Evolutionary conservation across 1,140 invertebrate genomes (phyloP).

Genomic region (Trachymyrmex septentrionalis): DNA sequence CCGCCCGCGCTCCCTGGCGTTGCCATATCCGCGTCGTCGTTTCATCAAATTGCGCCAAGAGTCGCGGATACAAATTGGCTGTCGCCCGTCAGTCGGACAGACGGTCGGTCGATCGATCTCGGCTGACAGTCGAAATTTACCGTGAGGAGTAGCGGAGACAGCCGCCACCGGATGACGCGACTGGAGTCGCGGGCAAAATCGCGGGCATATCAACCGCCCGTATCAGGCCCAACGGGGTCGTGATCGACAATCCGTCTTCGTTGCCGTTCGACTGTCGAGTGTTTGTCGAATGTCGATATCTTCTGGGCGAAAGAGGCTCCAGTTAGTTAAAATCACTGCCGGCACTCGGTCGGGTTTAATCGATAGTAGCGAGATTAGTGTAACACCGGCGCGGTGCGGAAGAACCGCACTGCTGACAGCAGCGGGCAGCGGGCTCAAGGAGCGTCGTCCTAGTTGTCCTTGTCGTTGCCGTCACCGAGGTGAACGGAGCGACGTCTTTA

Average conservation of each 20-base stretch:
- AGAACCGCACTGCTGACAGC: constrained; percentile 42
- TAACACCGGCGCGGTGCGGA: constrained; percentile 68
- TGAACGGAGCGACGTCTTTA: constrained; percentile 18
- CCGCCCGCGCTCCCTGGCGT: not conserved
- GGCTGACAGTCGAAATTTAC: constrained; percentile 62
- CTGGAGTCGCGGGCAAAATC: constrained; percentile 27
- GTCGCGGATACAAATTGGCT: not conserved
- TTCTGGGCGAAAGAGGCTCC: not conserved
- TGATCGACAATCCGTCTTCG: not conserved
- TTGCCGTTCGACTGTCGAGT: not conserved
- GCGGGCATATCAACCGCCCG: constrained; percentile 20
- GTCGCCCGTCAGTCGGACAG: not conserved
- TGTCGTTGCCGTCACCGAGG: not conserved
- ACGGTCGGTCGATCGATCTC: constrained; percentile 17
- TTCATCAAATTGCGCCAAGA: not conserved
- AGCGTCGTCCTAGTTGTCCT: constrained; percentile 10
- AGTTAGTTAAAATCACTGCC: constrained; percentile 70
- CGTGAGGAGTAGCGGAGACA: constrained; percentile 27
- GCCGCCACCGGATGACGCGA: not conserved
- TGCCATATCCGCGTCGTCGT: not conserved
- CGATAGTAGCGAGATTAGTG: constrained; percentile 82
- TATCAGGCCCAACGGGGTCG: not conserved
- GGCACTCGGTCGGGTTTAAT: constrained; percentile 80
- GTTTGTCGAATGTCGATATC: not conserved
- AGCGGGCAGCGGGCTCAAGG: constrained; percentile 6